Evolutionary conservation across 1,140 invertebrate species (phyloP), one percentile per base, ranked within the genome.

Genomic region (Muscidifurax raptorellus): DNA sequence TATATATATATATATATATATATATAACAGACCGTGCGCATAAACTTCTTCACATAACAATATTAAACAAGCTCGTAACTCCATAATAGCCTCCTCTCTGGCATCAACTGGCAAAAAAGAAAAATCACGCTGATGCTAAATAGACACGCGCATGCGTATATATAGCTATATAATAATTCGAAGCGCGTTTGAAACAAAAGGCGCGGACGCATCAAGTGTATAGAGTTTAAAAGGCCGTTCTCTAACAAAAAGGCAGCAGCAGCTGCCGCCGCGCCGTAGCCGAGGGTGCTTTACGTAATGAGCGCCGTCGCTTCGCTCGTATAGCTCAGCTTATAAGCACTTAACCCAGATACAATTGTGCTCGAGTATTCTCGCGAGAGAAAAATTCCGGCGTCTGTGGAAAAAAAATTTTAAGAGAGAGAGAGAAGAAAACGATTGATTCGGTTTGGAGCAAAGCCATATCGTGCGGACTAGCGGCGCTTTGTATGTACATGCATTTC

Each of bases 201-300:
- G 52, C 52, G 22, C 52, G 52, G 15, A 15, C 18, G 52, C 52
- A 59, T 59, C 52, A 59, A 59, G 52, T 59, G 52, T n/a, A 59
- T 59, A 59, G 52, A 59, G 52, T 59, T 59, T 59, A 59, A 59
- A n/a, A 59, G 22, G 22, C 22, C 52, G 6, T 59, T 59, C 52
- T 59, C 52, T 59, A 59, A 59, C 52, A 59, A 59, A 59, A 59
- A 59, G 52, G 22, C 52, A 59, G 13, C 44, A 12, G 44, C 44
- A 40, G 44, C 44, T 47, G 44, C 44, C 44, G 44, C 9, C 13
- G 44, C 12, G 9, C 7, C 4, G 18, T 59, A 59, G 44, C 44
- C 52, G 32, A 36, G 71, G 71, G 71, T 74, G 71, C 71, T 74
- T 74, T 74, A 74, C 71, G 71, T 74, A 74, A 74, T 74, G 71